Evolutionary conservation across 2,888 invertebrate genomes (phyloP).

Genomic region (Dromius quadrimaculatus): DNA sequence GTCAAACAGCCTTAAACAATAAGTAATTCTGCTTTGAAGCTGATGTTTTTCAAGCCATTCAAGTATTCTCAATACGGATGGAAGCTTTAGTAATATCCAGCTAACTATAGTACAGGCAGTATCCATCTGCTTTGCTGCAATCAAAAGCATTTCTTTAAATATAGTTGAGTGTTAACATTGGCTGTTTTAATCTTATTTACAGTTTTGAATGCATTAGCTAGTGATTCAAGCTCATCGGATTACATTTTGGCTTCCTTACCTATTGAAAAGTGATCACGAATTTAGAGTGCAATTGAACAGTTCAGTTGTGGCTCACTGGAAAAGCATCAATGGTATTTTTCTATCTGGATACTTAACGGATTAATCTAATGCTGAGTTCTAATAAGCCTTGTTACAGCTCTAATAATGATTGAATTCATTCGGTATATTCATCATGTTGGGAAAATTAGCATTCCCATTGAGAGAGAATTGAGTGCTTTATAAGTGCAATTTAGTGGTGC

Average conservation of each 20-base stretch:
- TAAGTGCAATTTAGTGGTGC: too few species aligned
- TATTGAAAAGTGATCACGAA: conserved; percentile 39
- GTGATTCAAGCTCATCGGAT: conserved; percentile 24
- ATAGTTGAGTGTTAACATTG: conserved; percentile 17
- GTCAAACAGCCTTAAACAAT: conserved; percentile 1
- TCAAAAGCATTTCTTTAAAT: conserved; percentile 13
- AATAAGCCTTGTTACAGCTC: conserved; percentile 8
- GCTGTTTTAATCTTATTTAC: conserved; percentile 21
- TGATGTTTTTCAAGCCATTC: neutral
- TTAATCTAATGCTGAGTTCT: neutral
- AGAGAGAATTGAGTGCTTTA: too few species aligned
- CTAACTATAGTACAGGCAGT: conserved; percentile 12
- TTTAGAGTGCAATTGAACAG: conserved; percentile 34
- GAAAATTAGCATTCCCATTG: too few species aligned
- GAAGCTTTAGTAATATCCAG: conserved; percentile 14
- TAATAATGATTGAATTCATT: neutral
- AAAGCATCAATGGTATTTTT: conserved; percentile 33
- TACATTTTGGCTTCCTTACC: conserved; percentile 29
- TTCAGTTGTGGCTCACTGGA: conserved; percentile 32
- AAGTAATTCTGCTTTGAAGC: conserved; percentile 13
- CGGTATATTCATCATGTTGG: neutral
- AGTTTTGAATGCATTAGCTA: conserved; percentile 18
- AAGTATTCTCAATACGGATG: conserved; percentile 12
- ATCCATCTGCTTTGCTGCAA: too few species aligned
- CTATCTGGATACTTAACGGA: conserved; percentile 1